Conservation (phyloP, 1,140 invertebrate species). For the Batillaria attramentaria region DNA sequence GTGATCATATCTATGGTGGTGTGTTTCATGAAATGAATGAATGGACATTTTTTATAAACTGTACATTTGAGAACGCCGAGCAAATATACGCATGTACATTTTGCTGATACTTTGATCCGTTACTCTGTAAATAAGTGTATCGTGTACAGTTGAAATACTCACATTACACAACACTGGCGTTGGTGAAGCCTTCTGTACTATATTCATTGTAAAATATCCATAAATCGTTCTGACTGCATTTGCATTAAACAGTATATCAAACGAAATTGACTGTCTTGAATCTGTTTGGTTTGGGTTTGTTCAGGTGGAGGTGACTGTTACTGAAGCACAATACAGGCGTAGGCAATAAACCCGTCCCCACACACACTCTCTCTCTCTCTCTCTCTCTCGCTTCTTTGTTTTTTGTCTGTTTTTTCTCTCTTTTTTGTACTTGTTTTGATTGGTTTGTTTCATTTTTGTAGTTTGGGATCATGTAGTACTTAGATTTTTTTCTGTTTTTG, state of each 20-base stretch:
- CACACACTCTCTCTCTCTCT: not conserved
- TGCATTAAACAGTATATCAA: too few species aligned
- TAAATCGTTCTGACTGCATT: too few species aligned
- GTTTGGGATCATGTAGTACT: not conserved
- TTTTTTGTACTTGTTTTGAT: not conserved
- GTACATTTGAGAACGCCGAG: not conserved
- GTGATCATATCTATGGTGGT: not conserved
- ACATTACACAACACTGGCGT: too few species aligned
- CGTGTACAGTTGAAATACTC: too few species aligned
- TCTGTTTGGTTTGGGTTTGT: too few species aligned
- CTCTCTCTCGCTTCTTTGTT: not conserved
- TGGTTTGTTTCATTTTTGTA: not conserved
- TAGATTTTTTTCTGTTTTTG: too few species aligned
- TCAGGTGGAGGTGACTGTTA: too few species aligned
- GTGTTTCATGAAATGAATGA: not conserved
- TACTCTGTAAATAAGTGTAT: not conserved
- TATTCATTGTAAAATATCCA: too few species aligned
- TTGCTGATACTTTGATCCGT: not conserved
- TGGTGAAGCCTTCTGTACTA: too few species aligned
- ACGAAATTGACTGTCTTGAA: too few species aligned
- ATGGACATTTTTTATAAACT: not conserved
- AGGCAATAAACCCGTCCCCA: too few species aligned
- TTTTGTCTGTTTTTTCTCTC: not conserved
- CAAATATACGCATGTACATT: not conserved
- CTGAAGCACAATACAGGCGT: too few species aligned